Evolutionary conservation across 2,888 invertebrate species (phyloP), one percentile per base, ranked within the genome.

Genomic region (Orgyia antiqua): DNA sequence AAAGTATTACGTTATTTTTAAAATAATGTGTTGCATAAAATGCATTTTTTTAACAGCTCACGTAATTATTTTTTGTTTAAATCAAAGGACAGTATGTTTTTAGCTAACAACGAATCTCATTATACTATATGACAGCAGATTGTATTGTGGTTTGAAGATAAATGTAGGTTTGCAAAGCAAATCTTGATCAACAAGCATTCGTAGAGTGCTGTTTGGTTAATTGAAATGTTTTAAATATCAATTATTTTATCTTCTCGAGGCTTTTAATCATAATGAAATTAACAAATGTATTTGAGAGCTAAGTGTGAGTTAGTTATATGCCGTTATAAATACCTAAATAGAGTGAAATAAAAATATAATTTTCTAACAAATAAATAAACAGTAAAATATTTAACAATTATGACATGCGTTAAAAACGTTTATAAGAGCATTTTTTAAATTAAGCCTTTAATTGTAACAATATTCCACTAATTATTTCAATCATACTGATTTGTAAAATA

Each of bases 1-100:
- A 69, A 74, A 78, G 77, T 78, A 78, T 83, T 82, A 74, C 70
- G 74, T 80, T 82, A 78, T 80, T 79, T 83, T 77, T 56, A 72
- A 75, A 76, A 75, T 74, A 71, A 74, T 78, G 71, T 76, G 74
- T 76, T 76, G 83, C 83, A 84, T 84, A 52, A 73, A 75, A 84
- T 84, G 83, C 83, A 77, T 75, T 75, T 73, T 71, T 19, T 71
- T 68, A 51, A 48, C n/a, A n/a, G n/a, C n/a, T 43, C 45, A 55
- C 56, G 60, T 61, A 58, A 58, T 59, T 52, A 39, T 50, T 54
- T 48, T 31, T 38, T 41, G 44, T 30, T 38, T 41, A 65, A 55
- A 65, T 63, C 55, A 55, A 60, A 63, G 46, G 20, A 45, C 48
- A 51, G 40, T 48, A 36, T 42, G 45, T 48, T 49, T 51, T 47